Conservation (phyloP, 2,888 invertebrate species). For the Volucella bombylans region DNA sequence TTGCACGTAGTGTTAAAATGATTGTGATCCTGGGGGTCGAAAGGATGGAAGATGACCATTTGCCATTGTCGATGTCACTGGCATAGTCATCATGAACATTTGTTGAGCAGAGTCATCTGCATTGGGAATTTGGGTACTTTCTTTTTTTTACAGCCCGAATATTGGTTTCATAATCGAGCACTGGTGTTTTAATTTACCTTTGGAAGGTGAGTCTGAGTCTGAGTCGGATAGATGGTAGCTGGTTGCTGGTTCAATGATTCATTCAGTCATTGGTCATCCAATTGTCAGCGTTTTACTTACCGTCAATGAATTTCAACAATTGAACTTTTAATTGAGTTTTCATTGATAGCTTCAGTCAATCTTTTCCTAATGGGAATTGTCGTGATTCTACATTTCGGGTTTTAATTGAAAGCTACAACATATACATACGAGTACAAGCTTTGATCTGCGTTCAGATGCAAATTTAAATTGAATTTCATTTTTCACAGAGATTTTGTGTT, state of each 20-base stretch:
- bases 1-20: slow-evolving; percentile 72
- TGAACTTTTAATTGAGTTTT: slow-evolving; percentile 76
- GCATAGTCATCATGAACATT: slow-evolving; percentile 43
- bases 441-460: slow-evolving; percentile 4
- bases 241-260: slow-evolving; percentile 53
- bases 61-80: slow-evolving; percentile 29
- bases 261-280: slow-evolving; percentile 48
- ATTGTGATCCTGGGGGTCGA: slow-evolving; percentile 60
- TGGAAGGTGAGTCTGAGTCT: neutral
- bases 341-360: slow-evolving; percentile 42
- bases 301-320: slow-evolving; percentile 75
- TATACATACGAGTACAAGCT: slow-evolving; percentile 4
- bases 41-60: slow-evolving; percentile 59
- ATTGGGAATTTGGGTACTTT: slow-evolving; percentile 60
- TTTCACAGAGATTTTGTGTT: slow-evolving; percentile 12
- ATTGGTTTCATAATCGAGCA: slow-evolving; percentile 62
- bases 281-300: slow-evolving; percentile 73
- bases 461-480: slow-evolving; percentile 48
- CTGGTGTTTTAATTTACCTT: slow-evolving; percentile 58
- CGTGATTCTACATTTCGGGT: slow-evolving; percentile 41
- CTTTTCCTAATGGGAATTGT: slow-evolving; percentile 38
- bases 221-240: neutral
- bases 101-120: slow-evolving; percentile 40
- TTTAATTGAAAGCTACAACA: slow-evolving; percentile 64
- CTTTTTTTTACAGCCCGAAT: slow-evolving; percentile 50